Evolutionary conservation across 2,113 vertebrate genomes (phyloP).

Genomic region (Lepus europaeus): DNA sequence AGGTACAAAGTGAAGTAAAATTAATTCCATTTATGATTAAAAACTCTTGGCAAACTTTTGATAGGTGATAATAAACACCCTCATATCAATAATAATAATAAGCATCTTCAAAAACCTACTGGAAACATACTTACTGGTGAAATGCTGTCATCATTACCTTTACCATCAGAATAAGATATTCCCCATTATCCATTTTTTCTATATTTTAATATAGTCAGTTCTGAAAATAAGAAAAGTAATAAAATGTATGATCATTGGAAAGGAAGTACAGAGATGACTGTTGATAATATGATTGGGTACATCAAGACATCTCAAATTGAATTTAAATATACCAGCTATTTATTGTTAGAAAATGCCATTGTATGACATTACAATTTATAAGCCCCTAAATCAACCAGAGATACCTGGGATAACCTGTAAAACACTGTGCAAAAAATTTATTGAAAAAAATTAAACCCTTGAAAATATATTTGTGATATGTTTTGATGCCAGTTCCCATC

Average conservation of each 20-base stretch:
- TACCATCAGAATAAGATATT: neutral
- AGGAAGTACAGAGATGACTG: neutral
- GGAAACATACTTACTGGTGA: neutral
- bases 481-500: neutral
- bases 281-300: neutral
- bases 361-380: neutral
- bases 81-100: too few relatives aligned
- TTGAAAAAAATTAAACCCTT: neutral
- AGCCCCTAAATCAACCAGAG: neutral
- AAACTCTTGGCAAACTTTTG: neutral
- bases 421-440: neutral
- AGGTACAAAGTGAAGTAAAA: neutral
- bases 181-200: neutral
- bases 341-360: neutral
- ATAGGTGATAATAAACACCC: neutral
- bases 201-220: constrained; percentile 11
- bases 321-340: neutral
- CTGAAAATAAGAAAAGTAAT: constrained; percentile 23
- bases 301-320: neutral
- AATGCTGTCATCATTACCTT: neutral
- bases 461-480: neutral
- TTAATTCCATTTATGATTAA: neutral
- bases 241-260: constrained; percentile 5
- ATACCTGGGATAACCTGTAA: neutral
- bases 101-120: neutral